These are phyloP conservation scores for Drosophila kanapiae DNA, from an alignment of 1,140 invertebrate species.

Conservation along the genomic window DNA sequence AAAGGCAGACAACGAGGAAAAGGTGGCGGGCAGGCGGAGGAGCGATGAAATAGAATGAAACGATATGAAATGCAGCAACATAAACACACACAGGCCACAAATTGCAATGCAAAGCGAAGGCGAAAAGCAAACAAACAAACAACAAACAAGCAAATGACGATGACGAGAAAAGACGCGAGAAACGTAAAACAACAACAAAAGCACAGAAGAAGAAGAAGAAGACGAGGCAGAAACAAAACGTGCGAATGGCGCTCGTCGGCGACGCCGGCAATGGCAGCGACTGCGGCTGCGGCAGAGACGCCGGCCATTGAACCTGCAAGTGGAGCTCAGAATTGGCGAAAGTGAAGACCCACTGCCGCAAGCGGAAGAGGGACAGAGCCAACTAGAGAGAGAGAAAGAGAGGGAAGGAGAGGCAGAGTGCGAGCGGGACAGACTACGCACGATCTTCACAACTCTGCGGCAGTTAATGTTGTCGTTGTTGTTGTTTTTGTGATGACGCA, in stretches of 20 bases:
- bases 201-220: constrained; percentile 4
- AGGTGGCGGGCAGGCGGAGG: background rate
- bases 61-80: constrained; percentile 38
- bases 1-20: background rate
- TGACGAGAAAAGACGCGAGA: constrained; percentile 27
- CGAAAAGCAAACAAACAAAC: constrained; percentile 64
- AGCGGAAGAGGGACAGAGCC: constrained; percentile 44
- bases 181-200: constrained; percentile 31
- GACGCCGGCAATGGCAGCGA: constrained; percentile 14
- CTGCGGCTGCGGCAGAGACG: constrained; percentile 30
- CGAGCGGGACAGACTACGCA: constrained; percentile 34
- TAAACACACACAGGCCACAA: constrained; percentile 43
- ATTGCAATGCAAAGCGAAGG: constrained; percentile 53
- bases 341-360: constrained; percentile 82
- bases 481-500: constrained; percentile 64
- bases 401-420: constrained; percentile 3
- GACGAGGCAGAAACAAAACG: constrained; percentile 49
- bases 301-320: constrained; percentile 76
- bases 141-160: constrained; percentile 49
- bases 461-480: constrained; percentile 12
- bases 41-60: constrained; percentile 54
- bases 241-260: constrained; percentile 73
- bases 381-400: constrained; percentile 1
- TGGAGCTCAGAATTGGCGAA: constrained; percentile 83
- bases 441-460: constrained; percentile 32